These are phyloP conservation scores for Psittacula derbiana DNA, from an alignment of 2,797 vertebrate genomes.

Conservation along the genomic window DNA sequence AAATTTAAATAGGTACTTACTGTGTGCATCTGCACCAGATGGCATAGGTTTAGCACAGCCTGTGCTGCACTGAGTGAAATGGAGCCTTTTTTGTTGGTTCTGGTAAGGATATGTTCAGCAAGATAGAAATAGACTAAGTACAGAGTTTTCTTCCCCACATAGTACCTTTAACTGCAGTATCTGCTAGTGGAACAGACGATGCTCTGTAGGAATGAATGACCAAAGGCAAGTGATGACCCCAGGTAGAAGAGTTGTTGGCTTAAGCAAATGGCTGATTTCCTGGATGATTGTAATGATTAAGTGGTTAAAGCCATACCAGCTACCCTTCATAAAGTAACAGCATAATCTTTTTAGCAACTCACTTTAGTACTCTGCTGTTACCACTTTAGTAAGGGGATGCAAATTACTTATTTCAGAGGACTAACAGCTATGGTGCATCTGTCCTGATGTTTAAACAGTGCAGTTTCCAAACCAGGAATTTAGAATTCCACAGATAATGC, in stretches of 20 bases:
- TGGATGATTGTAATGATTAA: not conserved
- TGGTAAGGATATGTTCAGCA: not conserved
- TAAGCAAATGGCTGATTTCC: not conserved
- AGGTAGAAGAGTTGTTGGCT: not conserved
- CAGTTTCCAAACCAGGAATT: not conserved
- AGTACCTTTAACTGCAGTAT: not conserved
- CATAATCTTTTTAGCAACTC: not conserved
- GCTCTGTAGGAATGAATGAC: not conserved
- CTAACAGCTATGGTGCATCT: not conserved
- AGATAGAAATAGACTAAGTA: not conserved
- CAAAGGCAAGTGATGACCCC: not conserved
- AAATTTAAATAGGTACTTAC: not conserved
- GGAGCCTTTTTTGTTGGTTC: not conserved
- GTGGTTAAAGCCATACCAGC: not conserved
- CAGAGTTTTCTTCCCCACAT: not conserved
- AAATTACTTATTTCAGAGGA: not conserved
- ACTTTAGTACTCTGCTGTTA: not conserved
- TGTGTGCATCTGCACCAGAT: not conserved
- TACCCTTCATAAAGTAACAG: not conserved
- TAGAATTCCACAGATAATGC: not conserved
- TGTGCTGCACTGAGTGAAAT: not conserved
- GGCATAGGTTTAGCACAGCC: not conserved
- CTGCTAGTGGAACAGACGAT: not conserved
- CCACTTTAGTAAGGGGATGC: not conserved
- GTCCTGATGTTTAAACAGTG: not conserved